These are phyloP conservation scores for Plectus sambesii DNA, from an alignment of 1,140 invertebrate genomes.

Conservation along the genomic window DNA sequence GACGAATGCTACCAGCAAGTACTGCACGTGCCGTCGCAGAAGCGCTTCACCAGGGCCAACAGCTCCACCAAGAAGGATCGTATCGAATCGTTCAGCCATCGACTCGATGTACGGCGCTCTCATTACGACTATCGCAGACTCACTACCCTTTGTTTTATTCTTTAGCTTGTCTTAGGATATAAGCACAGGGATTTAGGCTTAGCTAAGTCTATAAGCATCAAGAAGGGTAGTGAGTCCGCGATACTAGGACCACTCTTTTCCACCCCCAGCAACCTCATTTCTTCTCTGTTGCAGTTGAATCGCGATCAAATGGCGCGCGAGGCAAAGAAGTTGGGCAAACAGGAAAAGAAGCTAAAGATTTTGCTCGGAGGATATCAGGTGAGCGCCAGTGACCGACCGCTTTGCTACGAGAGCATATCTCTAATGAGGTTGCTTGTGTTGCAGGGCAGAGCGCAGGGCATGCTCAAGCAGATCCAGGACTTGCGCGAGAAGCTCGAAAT, in stretches of 20 bases:
- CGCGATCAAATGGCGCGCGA: conserved; percentile 64
- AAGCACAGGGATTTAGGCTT: too few relatives aligned
- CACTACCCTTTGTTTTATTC: too few relatives aligned
- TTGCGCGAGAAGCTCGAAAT: conserved; percentile 78
- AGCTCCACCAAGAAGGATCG: conserved; percentile 87
- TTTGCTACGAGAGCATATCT: background rate
- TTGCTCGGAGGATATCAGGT: conserved; percentile 79
- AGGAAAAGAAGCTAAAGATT: conserved; percentile 93
- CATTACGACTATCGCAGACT: too few relatives aligned
- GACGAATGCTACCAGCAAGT: conserved; percentile 81
- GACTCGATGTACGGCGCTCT: conserved; percentile 63
- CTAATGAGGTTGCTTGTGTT: conserved; percentile 9
- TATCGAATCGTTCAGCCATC: conserved; percentile 79
- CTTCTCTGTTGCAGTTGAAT: conserved; percentile 53
- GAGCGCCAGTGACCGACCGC: conserved; percentile 28
- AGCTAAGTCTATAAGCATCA: too few relatives aligned
- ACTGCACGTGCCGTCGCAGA: conserved; percentile 71
- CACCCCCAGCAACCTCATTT: too few relatives aligned
- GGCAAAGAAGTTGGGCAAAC: conserved; percentile 81
- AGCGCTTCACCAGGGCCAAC: conserved; percentile 80
- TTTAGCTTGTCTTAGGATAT: too few relatives aligned
- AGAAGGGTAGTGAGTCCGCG: too few relatives aligned
- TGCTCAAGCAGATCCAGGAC: conserved; percentile 70
- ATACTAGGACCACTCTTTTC: too few relatives aligned
- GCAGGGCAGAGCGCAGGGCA: conserved; percentile 23